These are phyloP conservation scores for Leptothorax acervorum DNA, from an alignment of 2,888 invertebrate species.

Conservation along the genomic window DNA sequence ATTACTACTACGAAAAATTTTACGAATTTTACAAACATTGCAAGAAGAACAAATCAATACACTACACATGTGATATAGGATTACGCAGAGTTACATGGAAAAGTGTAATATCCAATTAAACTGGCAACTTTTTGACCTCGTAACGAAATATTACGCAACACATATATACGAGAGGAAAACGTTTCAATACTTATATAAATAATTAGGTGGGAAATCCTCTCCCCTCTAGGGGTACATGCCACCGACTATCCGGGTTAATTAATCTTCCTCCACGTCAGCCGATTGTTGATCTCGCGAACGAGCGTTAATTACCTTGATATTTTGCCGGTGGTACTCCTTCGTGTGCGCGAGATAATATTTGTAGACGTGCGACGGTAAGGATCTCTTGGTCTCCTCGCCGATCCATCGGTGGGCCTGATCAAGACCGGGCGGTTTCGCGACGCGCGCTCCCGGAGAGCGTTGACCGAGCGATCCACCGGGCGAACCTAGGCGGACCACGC, in stretches of 20 bases:
- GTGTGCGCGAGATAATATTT: constrained; percentile 88
- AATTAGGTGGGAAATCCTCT: background rate
- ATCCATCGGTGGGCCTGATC: constrained; percentile 87
- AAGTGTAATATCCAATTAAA: constrained; percentile 11
- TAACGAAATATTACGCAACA: background rate
- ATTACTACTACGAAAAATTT: background rate
- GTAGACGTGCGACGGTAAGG: constrained; percentile 89
- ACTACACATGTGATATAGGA: background rate
- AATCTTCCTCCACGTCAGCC: constrained; percentile 17
- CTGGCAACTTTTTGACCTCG: background rate
- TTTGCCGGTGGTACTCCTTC: constrained; percentile 82
- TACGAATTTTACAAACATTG: background rate
- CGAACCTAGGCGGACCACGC: constrained; percentile 76
- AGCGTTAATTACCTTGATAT: constrained; percentile 86
- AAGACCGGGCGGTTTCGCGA: constrained; percentile 78
- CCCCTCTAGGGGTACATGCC: background rate
- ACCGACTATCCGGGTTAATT: constrained; percentile 26
- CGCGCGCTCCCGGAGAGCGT: constrained; percentile 76
- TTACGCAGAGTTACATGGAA: background rate
- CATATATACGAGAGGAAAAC: background rate
- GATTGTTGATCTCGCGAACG: constrained; percentile 11
- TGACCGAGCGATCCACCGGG: constrained; percentile 78
- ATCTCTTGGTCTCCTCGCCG: constrained; percentile 89
- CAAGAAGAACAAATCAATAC: constrained; percentile 3
- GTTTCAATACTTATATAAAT: constrained; percentile 15